Evolutionary conservation across 2,888 invertebrate species (phyloP).

Genomic region (Drosophila mimetica): DNA sequence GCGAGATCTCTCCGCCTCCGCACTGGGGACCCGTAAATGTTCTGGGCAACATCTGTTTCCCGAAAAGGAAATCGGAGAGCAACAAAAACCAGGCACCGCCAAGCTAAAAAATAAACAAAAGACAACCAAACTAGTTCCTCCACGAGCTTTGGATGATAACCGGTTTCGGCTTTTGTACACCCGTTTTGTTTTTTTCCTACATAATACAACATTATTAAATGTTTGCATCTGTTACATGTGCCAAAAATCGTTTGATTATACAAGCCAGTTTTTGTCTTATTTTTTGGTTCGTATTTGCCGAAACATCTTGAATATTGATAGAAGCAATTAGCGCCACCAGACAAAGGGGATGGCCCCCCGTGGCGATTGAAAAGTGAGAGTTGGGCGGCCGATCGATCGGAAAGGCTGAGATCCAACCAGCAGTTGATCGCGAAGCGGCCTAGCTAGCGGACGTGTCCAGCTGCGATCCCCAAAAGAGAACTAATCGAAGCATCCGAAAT

Average conservation of each 20-base stretch:
- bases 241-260: slow-evolving; percentile 49
- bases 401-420: slow-evolving; percentile 23
- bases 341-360: slow-evolving; percentile 50
- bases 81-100: slow-evolving; percentile 41
- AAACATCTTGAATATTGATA: slow-evolving; percentile 65
- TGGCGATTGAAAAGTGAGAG: slow-evolving; percentile 70
- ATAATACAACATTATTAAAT: slow-evolving; percentile 37
- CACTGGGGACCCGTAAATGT: slow-evolving; percentile 39
- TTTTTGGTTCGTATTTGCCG: slow-evolving; percentile 14
- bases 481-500: slow-evolving; percentile 39
- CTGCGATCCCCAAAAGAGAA: slow-evolving; percentile 17
- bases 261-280: slow-evolving; percentile 21
- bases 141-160: slow-evolving; percentile 58
- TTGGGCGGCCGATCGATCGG: slow-evolving; percentile 22
- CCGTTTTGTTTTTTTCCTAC: slow-evolving; percentile 55
- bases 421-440: slow-evolving; percentile 40
- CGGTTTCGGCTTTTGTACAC: slow-evolving; percentile 68
- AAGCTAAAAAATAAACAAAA: slow-evolving; percentile 43
- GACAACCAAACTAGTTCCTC: slow-evolving; percentile 68
- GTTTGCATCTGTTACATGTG: slow-evolving; percentile 61
- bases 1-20: slow-evolving; percentile 18
- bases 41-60: slow-evolving; percentile 75
- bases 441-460: slow-evolving; percentile 63
- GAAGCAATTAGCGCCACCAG: slow-evolving; percentile 50
- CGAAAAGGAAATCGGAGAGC: slow-evolving; percentile 68